These are phyloP conservation scores for Malurus elegans DNA, from an alignment of 2,113 vertebrate species.

Conservation along the genomic window DNA sequence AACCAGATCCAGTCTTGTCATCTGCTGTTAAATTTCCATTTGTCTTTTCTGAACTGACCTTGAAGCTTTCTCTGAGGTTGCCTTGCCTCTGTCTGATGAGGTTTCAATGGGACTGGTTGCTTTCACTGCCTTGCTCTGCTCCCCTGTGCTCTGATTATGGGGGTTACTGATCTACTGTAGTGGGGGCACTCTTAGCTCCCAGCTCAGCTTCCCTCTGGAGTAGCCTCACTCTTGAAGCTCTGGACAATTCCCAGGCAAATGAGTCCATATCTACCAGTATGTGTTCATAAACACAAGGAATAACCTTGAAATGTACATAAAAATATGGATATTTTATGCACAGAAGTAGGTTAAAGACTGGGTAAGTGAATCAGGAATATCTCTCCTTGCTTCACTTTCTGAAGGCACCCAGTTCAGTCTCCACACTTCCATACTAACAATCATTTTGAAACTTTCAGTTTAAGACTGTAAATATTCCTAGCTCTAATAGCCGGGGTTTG, in stretches of 20 bases:
- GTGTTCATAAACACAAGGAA: background rate
- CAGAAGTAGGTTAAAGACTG: background rate
- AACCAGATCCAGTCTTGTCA: background rate
- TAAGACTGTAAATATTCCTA: background rate
- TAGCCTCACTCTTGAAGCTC: background rate
- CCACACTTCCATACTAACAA: background rate
- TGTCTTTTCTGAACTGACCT: background rate
- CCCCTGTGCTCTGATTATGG: rapidly evolving
- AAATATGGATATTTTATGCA: background rate
- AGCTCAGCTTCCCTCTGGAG: background rate
- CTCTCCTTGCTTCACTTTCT: background rate
- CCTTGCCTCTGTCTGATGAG: background rate
- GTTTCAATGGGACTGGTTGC: background rate
- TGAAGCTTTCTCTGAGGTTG: background rate
- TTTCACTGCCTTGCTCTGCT: background rate
- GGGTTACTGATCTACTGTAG: background rate
- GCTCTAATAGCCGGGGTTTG: background rate
- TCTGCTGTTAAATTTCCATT: background rate
- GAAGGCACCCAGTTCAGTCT: background rate
- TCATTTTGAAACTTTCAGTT: background rate
- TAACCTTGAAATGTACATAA: background rate
- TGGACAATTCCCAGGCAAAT: background rate
- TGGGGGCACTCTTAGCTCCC: background rate
- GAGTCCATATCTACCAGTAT: background rate
- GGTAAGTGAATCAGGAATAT: background rate